Percentiles rank a stretch among this genome's conserved stretches.
These are phyloP conservation scores for Sitta carolinensis DNA, from an alignment of 2,797 vertebrate species.

Conservation along the genomic window DNA sequence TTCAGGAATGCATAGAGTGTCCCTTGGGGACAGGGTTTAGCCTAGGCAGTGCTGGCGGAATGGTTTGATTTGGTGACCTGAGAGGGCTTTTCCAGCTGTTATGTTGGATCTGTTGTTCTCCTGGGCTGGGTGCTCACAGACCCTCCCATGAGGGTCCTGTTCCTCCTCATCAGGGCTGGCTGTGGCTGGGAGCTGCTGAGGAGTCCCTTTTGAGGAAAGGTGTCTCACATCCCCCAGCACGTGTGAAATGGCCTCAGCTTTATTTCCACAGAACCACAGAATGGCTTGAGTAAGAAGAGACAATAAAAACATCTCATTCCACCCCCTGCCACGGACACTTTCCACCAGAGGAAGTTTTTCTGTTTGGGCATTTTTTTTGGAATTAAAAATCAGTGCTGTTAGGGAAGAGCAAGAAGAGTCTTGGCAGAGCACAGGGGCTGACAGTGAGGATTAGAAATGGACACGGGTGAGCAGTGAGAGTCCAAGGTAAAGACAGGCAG, in stretches of 20 bases:
- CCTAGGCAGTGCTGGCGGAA: neutral
- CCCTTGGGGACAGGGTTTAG: neutral
- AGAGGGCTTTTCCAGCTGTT: neutral
- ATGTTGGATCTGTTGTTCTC: accelerated
- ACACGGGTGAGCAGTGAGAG: neutral
- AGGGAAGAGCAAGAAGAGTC: neutral
- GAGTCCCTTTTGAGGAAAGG: neutral
- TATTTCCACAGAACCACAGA: neutral
- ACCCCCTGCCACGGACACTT: neutral
- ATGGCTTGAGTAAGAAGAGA: neutral
- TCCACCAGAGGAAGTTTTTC: neutral
- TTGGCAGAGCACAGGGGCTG: neutral
- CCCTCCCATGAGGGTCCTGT: neutral
- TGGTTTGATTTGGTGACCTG: too few species aligned
- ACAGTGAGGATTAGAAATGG: neutral
- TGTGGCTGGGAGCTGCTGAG: neutral
- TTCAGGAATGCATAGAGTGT: neutral
- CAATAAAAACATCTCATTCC: neutral
- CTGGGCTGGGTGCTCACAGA: neutral
- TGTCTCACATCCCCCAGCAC: neutral
- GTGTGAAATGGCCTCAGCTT: neutral
- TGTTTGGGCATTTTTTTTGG: neutral
- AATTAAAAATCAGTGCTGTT: neutral
- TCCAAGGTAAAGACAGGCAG: neutral
- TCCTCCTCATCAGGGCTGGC: neutral